Percentiles rank a stretch among this genome's conserved stretches.
Conservation (phyloP, 2,888 invertebrate species). For the Melinaea marsaeus region DNA sequence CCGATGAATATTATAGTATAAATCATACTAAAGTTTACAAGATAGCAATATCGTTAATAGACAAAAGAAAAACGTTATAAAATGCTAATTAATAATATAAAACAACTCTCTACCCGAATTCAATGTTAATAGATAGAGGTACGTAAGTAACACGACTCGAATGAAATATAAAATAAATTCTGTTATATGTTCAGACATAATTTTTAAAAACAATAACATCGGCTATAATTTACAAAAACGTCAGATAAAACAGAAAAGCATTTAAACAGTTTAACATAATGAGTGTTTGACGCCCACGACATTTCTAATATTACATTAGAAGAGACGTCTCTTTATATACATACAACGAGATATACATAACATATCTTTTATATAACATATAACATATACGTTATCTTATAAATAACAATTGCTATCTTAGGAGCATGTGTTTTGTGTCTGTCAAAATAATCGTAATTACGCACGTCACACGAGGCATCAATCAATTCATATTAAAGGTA, state of each 20-base stretch:
- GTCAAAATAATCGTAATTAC: conserved; percentile 22
- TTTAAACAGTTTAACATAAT: conserved; percentile 5
- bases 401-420: background rate
- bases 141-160: too few relatives aligned
- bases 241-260: background rate
- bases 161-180: too few relatives aligned
- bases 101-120: too few relatives aligned
- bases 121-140: too few relatives aligned
- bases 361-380: too few relatives aligned
- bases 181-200: background rate
- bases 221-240: background rate
- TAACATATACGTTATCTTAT: background rate
- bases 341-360: too few relatives aligned
- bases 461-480: conserved; percentile 26
- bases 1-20: too few relatives aligned
- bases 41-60: too few relatives aligned
- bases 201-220: background rate
- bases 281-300: background rate
- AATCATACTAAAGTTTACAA: too few relatives aligned
- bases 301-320: background rate
- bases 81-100: too few relatives aligned
- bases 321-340: background rate
- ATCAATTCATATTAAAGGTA: conserved; percentile 28
- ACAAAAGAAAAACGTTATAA: too few relatives aligned
- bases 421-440: background rate